Base-by-base conservation (phyloP, 2,888 invertebrate species). In the Onthophagus sagittarius region DNA sequence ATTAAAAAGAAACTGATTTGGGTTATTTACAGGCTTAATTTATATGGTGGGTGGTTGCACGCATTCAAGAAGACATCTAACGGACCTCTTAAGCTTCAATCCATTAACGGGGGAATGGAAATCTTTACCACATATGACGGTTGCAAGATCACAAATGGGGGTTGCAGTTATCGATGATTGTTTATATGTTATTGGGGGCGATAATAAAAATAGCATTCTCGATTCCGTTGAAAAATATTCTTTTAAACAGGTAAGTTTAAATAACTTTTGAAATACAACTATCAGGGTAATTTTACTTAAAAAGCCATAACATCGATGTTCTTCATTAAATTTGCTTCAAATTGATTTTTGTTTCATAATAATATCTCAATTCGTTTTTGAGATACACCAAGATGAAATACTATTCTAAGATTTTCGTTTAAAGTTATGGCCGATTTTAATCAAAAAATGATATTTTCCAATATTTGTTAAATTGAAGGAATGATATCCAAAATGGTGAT, bases 1-100 rank as follows among this genome's bases (percentile, higher is more conserved):
- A 2, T 23, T 23, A 23, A 23, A 23, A 2, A 23, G 23, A 23
- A n/a, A n/a, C 3, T 23, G 23, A 23, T 23, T 23, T 23, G 23
- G 23, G 3, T 23, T 23, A n/a, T 73, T 82, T 83, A 2, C 82
- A 93, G 94, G 94, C 76, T 85, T 94, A 70, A 94, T 97, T 81
- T 97, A 97, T 85, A 90, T 97, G 79, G 94, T 96, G 71, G 97
- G 97, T 31, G 97, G 97, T 0, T 94, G 95, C 84, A 94, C 94
- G 11, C 92, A 92, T 81, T 90, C 90, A 71, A 91, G 92, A 83
- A 88, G 95, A 69, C 94, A 95, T 85, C 89, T 94, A 71, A 91
- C 92, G 78, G 95, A 95, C 84, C 87, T 95, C 77, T 88, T 93
- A 81, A 92, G 93, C 82, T 95, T 92, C 83, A 92, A 93, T 84